These are phyloP conservation scores for Cerastoderma edule DNA, from an alignment of 2,888 invertebrate genomes.

Conservation along the genomic window DNA sequence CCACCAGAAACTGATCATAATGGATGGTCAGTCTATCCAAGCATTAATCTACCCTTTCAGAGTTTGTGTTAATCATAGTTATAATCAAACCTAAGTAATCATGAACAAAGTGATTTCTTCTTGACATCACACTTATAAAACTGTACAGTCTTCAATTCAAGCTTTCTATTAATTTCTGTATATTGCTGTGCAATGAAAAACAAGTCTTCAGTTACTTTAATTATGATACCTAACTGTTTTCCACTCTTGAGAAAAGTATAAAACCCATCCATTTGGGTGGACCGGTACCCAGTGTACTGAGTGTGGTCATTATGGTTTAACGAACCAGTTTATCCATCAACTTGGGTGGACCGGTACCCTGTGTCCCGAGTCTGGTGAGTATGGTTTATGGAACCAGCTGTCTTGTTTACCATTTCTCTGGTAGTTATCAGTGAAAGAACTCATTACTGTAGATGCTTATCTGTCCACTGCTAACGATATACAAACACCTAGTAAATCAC, in stretches of 20 bases:
- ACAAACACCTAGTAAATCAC: slow-evolving; percentile 25
- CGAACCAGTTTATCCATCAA: too few relatives aligned
- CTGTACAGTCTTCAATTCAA: too few relatives aligned
- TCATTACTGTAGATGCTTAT: slow-evolving; percentile 42
- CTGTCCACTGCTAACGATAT: slow-evolving; percentile 27
- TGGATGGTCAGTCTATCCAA: slow-evolving; percentile 10
- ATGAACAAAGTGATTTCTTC: too few relatives aligned
- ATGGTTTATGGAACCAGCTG: slow-evolving; percentile 26
- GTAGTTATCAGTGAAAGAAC: slow-evolving; percentile 51
- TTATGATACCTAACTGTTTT: too few relatives aligned
- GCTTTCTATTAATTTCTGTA: too few relatives aligned
- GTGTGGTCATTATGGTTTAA: too few relatives aligned
- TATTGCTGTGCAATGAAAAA: too few relatives aligned
- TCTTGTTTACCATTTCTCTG: slow-evolving; percentile 38
- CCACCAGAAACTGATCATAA: slow-evolving; percentile 15
- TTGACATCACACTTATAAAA: too few relatives aligned
- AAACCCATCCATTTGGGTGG: not conserved
- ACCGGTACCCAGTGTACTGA: not conserved
- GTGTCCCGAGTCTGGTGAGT: not conserved
- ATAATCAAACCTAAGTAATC: too few relatives aligned
- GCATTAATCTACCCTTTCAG: slow-evolving; percentile 2
- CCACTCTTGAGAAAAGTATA: too few relatives aligned
- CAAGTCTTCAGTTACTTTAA: too few relatives aligned
- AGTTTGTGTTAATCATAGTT: slow-evolving; percentile 1
- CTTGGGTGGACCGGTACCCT: not conserved